These are phyloP conservation scores for Brachypteracias leptosomus DNA, from an alignment of 2,113 vertebrate genomes.

Conservation along the genomic window DNA sequence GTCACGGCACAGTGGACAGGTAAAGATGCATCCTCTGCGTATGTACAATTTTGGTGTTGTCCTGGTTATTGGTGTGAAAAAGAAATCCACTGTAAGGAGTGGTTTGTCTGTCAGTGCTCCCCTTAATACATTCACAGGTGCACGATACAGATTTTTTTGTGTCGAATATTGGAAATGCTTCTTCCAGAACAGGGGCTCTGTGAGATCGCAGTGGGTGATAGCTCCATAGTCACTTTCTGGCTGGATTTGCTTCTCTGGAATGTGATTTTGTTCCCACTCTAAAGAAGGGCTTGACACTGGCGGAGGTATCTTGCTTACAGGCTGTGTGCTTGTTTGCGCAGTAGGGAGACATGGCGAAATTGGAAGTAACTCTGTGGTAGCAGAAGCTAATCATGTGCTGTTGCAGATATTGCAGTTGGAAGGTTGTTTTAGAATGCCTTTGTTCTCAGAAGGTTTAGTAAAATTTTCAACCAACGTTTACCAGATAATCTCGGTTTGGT, in stretches of 20 bases:
- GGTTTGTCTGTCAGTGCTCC: background rate
- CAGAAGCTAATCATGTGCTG: background rate
- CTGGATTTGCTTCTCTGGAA: background rate
- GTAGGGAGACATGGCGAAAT: background rate
- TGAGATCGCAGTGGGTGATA: background rate
- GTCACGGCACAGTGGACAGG: accelerated
- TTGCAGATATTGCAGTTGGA: background rate
- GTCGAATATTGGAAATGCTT: background rate
- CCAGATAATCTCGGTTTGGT: background rate
- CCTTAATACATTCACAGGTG: background rate
- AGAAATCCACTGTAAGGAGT: background rate
- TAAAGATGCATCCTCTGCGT: background rate
- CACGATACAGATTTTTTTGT: accelerated
- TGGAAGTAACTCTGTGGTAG: background rate
- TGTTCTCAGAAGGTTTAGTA: background rate
- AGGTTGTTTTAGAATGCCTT: background rate
- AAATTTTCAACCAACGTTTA: background rate
- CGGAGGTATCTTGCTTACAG: background rate
- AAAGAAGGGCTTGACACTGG: background rate
- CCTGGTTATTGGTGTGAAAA: background rate
- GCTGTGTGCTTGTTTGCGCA: accelerated
- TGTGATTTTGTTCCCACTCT: background rate
- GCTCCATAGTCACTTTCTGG: background rate
- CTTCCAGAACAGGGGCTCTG: background rate
- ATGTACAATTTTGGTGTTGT: accelerated